phyloP scores from a whole-genome alignment of 2,113 vertebrate species.

The Propithecus coquereli region DNA sequence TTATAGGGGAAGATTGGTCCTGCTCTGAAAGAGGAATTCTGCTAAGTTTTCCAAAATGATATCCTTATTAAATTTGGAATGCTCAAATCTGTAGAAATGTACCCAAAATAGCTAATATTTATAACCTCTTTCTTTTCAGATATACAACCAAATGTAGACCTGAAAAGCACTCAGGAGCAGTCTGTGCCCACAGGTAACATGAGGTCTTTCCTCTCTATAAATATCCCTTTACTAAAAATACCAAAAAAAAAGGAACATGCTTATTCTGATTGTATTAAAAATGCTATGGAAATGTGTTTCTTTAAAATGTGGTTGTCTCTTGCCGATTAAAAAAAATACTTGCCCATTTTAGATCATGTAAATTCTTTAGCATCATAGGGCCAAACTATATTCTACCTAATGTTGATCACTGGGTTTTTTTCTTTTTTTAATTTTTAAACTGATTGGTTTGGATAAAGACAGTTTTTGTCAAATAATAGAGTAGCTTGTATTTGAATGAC shows the following conservation, averaged over 20 bases:
- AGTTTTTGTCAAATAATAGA: conserved; percentile 21
- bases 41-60: background rate
- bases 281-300: background rate
- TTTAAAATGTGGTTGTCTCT: background rate
- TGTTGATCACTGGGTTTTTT: background rate
- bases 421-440: background rate
- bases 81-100: conserved; percentile 3
- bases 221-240: background rate
- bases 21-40: conserved; percentile 25
- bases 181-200: conserved; percentile 77
- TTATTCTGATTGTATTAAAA: conserved; percentile 21
- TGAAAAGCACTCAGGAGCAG: conserved; percentile 80
- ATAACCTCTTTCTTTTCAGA: conserved; percentile 75
- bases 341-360: background rate
- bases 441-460: background rate
- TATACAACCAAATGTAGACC: conserved; percentile 76
- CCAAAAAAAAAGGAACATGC: background rate
- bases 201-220: background rate
- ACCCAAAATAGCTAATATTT: conserved; percentile 23
- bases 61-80: conserved; percentile 15
- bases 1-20: background rate
- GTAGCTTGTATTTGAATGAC: background rate
- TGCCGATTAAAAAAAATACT: background rate
- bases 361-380: background rate
- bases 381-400: background rate